Evolutionary conservation across 2,797 vertebrate genomes (phyloP).

Genomic region (Oreochromis mossambicus): DNA sequence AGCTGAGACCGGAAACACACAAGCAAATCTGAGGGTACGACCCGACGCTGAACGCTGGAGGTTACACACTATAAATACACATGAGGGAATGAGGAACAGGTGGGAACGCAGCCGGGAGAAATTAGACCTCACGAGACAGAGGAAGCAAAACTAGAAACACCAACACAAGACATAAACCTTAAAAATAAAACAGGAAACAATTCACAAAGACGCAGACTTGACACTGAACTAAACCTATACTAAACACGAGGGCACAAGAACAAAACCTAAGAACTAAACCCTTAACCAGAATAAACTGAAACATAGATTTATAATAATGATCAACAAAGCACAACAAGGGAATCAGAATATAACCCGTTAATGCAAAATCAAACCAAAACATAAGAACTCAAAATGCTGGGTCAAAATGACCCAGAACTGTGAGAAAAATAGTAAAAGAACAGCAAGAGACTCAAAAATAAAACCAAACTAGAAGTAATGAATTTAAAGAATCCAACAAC

Average conservation of each 20-base stretch:
- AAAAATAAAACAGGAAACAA: not conserved
- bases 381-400: not conserved
- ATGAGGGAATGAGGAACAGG: rapidly evolving
- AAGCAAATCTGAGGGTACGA: not conserved
- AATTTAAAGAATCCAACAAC: not conserved
- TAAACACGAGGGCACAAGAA: not conserved
- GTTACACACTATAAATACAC: not conserved
- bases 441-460: not conserved
- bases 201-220: not conserved
- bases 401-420: not conserved
- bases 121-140: not conserved
- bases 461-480: not conserved
- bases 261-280: not conserved
- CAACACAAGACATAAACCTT: not conserved
- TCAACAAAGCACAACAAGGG: not conserved
- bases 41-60: not conserved
- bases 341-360: not conserved
- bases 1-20: not conserved
- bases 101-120: not conserved
- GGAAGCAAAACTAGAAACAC: not conserved
- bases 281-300: not conserved
- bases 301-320: not conserved
- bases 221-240: not conserved
- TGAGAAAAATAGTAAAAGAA: not conserved
- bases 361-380: not conserved